Percentiles rank a stretch among this genome's conserved stretches.
Evolutionary conservation across 2,113 vertebrate species (phyloP).

Genomic region (Peromyscus polionotus): DNA sequence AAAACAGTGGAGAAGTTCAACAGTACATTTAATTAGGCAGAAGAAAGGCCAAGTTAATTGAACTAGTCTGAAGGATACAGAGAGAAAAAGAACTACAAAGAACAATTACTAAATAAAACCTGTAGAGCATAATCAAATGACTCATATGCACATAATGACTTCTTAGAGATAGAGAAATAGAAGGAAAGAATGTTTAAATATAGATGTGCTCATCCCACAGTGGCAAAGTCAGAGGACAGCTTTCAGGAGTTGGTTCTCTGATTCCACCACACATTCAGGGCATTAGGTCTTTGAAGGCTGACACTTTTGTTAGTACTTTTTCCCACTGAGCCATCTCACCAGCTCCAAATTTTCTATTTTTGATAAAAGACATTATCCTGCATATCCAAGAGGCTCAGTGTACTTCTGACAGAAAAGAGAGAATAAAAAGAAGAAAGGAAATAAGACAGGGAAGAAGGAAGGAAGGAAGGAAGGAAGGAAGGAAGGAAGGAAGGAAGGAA

Average conservation of each 20-base stretch:
- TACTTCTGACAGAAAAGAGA: not conserved
- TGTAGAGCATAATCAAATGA: not conserved
- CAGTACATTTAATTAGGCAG: not conserved
- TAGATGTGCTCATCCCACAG: not conserved
- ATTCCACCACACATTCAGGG: not conserved
- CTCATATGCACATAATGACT: not conserved
- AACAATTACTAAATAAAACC: not conserved
- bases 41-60: not conserved
- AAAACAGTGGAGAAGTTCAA: not conserved
- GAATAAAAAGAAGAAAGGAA: not conserved
- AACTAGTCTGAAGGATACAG: not conserved
- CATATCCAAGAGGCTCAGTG: not conserved
- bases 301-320: not conserved
- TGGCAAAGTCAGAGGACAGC: not conserved
- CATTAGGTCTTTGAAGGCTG: not conserved
- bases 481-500: too few species aligned
- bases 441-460: not conserved
- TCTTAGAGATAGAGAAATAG: not conserved
- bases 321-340: not conserved
- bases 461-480: not conserved
- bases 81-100: not conserved
- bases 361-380: not conserved
- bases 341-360: not conserved
- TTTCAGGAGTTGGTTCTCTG: not conserved
- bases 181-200: not conserved